These are phyloP conservation scores for Scytalopus superciliaris DNA, from an alignment of 2,113 vertebrate species.

Conservation along the genomic window DNA sequence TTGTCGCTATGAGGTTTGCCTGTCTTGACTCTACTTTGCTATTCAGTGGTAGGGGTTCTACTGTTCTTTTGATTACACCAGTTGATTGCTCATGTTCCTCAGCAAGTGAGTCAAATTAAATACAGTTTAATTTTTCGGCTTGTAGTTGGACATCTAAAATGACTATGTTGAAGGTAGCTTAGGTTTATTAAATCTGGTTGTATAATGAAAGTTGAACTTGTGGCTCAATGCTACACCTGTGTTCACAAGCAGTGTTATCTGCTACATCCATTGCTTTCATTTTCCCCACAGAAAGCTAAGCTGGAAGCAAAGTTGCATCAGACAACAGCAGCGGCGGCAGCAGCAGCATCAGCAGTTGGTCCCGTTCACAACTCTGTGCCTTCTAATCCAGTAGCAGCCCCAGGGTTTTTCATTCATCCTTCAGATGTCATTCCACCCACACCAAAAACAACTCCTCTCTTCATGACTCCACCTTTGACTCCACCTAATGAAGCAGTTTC, in stretches of 20 bases:
- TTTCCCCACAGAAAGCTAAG: slow-evolving; percentile 90
- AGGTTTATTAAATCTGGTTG: background rate
- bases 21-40: background rate
- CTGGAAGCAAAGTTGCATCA: slow-evolving; percentile 98
- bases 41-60: background rate
- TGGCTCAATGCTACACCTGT: background rate
- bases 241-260: slow-evolving; percentile 1
- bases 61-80: background rate
- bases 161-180: background rate
- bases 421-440: slow-evolving; percentile 98
- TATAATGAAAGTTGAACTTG: background rate
- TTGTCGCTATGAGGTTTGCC: background rate
- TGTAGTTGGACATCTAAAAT: background rate
- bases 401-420: slow-evolving; percentile 97
- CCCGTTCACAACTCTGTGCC: slow-evolving; percentile 94
- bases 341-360: slow-evolving; percentile 83
- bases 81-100: background rate
- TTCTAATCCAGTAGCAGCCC: slow-evolving; percentile 89
- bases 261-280: slow-evolving; percentile 54
- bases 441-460: slow-evolving; percentile 97
- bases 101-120: background rate
- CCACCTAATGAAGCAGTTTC: slow-evolving; percentile 97
- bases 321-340: slow-evolving; percentile 88
- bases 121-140: background rate
- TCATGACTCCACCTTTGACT: slow-evolving; percentile 98